A percentile compares a stretch with the other conserved stretches of the same genome.
Conservation (phyloP, 2,113 vertebrate species). For the Lagenorhynchus albirostris region DNA sequence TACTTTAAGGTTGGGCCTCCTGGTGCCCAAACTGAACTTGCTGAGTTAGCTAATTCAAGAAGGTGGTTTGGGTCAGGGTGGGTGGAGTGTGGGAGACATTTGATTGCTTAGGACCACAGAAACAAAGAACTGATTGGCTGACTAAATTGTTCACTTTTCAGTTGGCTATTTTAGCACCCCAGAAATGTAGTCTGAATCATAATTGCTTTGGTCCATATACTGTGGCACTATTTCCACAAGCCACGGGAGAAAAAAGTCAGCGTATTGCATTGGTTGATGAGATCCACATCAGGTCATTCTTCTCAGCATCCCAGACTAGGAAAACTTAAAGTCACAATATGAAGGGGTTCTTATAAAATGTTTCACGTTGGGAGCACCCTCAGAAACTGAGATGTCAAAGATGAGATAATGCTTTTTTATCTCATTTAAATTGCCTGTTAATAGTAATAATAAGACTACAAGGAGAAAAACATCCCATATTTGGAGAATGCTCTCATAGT, state of each 20-base stretch:
- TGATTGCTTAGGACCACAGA: neutral
- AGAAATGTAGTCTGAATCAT: neutral
- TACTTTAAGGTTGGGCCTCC: neutral
- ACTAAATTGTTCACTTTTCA: neutral
- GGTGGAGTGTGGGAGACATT: neutral
- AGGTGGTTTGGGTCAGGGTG: accelerated
- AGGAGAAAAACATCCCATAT: neutral
- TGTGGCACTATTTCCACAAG: neutral
- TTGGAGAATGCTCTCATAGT: neutral
- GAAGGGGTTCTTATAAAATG: neutral
- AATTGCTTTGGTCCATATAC: neutral
- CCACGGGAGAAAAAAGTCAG: neutral
- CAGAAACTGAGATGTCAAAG: neutral
- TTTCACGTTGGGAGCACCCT: neutral
- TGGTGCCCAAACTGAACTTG: neutral
- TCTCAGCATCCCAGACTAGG: neutral
- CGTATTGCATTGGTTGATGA: neutral
- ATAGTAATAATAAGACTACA: neutral
- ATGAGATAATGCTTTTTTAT: neutral
- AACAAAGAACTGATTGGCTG: neutral
- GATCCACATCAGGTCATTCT: neutral
- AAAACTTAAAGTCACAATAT: neutral
- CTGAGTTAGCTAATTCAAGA: neutral
- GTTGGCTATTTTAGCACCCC: neutral
- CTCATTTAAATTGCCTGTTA: neutral